Base-by-base conservation (phyloP, 2,113 vertebrate species). In the Mola mola region DNA sequence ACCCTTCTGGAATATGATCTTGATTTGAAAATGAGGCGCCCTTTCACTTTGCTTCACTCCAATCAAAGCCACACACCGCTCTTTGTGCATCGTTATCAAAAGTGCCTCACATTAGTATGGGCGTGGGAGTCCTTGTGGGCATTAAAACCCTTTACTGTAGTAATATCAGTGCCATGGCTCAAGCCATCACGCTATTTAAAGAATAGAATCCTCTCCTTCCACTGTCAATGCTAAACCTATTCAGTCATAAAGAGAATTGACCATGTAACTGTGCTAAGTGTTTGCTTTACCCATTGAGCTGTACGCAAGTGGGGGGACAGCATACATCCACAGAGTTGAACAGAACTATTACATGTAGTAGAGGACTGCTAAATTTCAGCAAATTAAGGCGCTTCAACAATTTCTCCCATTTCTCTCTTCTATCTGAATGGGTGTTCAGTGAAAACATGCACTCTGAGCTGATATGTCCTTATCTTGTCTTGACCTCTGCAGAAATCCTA, bases 391-490 rank as follows among this genome's bases (percentile, higher is more conserved):
- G 33, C 49, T 20, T 68, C 19, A 16, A 16, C 37, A 2, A 19
- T 57, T 22, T 4, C 24, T 57, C 3, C 13, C 22, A 41, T 36
- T 75, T 56, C 40, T 13, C 6, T 49, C 52, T 49, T 53, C 17
- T 53, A 47, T 29, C 62, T n/a, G 72, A 81, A 67, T 40, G 33
- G 43, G 17, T 41, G 46, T 48, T 9, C 44, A 40, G 4, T 22
- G 2, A 12, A 67, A 66, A 64, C 53, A 59, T 10, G 20, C 31
- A 13, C 64, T 36, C 61, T 31, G 26, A 12, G 17, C 56, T 69
- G 67, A 75, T 74, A 66, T 81, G 72, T 70, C 51, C 51, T 51
- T 33, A 13, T 71, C 52, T 72, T 58, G 66, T 78, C 68, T 78
- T 13, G 0, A 56, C 42, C 40, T 72, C 65, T 5, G 50, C 10